phyloP scores from a whole-genome alignment of 2,888 invertebrate genomes.

The Andrena minutula region DNA sequence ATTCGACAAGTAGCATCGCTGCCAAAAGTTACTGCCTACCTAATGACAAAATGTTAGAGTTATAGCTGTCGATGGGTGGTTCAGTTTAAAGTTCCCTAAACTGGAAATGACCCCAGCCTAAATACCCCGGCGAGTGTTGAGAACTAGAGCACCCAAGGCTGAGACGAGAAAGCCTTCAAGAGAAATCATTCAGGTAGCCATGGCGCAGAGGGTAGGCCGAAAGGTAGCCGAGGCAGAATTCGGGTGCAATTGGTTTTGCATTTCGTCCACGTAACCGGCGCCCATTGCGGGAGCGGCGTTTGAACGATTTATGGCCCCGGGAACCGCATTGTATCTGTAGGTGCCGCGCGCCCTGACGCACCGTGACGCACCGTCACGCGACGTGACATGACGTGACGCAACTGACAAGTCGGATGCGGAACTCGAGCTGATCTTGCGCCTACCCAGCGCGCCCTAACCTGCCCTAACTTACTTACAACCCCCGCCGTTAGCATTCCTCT shows the following conservation, averaged over 20 bases:
- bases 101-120: not conserved
- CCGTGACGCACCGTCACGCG: slow-evolving; percentile 75
- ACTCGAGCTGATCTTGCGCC: slow-evolving; percentile 46
- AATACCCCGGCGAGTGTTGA: slow-evolving; percentile 14
- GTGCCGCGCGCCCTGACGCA: slow-evolving; percentile 72
- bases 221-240: slow-evolving; percentile 40
- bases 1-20: no score
- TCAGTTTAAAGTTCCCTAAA: not conserved
- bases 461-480: slow-evolving; percentile 19
- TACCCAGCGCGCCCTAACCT: slow-evolving; percentile 42
- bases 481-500: not conserved
- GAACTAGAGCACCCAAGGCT: no score
- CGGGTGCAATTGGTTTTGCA: slow-evolving; percentile 61
- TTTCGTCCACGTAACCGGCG: slow-evolving; percentile 64
- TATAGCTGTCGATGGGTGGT: not conserved
- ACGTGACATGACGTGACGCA: slow-evolving; percentile 79
- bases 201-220: slow-evolving; percentile 32
- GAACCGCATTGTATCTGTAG: slow-evolving; percentile 77
- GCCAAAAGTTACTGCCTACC: no score
- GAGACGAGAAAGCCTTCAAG: slow-evolving; percentile 48
- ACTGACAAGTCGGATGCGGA: slow-evolving; percentile 64
- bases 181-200: slow-evolving; percentile 43
- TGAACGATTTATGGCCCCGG: slow-evolving; percentile 80
- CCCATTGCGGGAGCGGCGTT: slow-evolving; percentile 65
- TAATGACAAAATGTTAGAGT: not conserved